Evolutionary conservation across 37 sponge, comb jelly and placozoan genomes (phyloP), one percentile per base, ranked within the genome.

Genomic region (Diacarnus erythraeanus): DNA sequence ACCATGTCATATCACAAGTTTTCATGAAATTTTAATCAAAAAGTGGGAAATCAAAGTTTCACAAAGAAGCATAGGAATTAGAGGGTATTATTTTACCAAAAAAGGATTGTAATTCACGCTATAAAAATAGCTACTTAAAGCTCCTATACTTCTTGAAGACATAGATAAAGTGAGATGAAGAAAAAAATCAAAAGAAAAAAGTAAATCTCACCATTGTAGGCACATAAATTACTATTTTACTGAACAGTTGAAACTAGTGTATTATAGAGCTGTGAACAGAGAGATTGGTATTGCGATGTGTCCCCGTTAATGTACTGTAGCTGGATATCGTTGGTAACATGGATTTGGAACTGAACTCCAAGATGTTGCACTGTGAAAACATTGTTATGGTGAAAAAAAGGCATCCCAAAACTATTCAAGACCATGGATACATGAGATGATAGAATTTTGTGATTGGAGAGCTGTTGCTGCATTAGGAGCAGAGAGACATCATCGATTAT

Each of bases 251-350:
- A 22, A 2, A 8, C 43, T 42, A 74, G 35, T 30, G 36, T 47
- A 42, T 34, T 31, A 2, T 26, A 68, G n/a, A 91, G 72, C 31
- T 86, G 54, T 30, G 84, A 27, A 75, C 84, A 80, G 26, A 91
- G 74, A 68, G 60, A 75, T 47, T 87, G 72, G 57, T 81, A 87
- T n/a, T 75, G 77, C n/a, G 61, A 3, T 5, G 87, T 21, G 40
- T 87, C 87, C 20, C 87, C 87, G 44, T 70, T 69, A 0, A 91
- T 34, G 51, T 83, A 86, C 69, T 86, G 87, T 67, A 83, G 42
- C 56, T 91, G 92, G 30, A 91, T 81, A 2, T 83, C 77, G 31
- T 72, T 69, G 27, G 68, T 36, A 15, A 90, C 69, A 10, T 30
- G 25, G 23, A 87, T 86, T 59, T 74, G 75, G 20, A 86, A 40